Evolutionary conservation across 2,888 invertebrate species (phyloP).

Genomic region (Embidobia sp.): DNA sequence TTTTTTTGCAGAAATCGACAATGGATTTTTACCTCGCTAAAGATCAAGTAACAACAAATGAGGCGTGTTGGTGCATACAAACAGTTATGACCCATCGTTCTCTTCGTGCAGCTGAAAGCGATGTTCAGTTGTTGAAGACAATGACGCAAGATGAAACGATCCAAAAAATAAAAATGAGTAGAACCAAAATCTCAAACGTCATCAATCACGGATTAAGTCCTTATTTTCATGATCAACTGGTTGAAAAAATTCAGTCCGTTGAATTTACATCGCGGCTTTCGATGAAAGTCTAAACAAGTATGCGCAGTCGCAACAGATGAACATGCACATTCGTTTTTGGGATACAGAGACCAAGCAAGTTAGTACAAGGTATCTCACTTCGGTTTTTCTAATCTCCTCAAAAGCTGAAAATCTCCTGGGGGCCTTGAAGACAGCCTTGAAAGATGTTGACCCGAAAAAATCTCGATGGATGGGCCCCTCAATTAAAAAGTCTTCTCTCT

Average conservation of each 20-base stretch:
- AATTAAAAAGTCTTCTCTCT: conserved; percentile 44
- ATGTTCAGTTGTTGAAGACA: conserved; percentile 14
- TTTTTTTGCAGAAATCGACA: background rate
- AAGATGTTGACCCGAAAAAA: conserved; percentile 32
- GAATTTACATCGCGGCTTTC: conserved; percentile 35
- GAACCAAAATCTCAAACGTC: conserved; percentile 1
- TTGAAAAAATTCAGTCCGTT: background rate
- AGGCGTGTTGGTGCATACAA: conserved; percentile 24
- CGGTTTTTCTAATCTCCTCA: conserved; percentile 57
- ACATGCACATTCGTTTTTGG: conserved; percentile 68
- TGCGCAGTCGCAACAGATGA: conserved; percentile 68
- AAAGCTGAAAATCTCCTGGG: conserved; percentile 65
- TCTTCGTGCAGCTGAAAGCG: conserved; percentile 13
- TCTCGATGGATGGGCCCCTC: conserved; percentile 67
- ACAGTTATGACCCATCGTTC: conserved; percentile 20
- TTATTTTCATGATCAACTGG: conserved; percentile 51
- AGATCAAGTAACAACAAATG: conserved; percentile 25
- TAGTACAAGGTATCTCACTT: conserved; percentile 66
- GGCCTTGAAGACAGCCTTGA: conserved; percentile 36
- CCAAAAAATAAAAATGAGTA: conserved; percentile 18
- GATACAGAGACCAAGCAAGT: conserved; percentile 52
- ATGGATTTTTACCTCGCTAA: conserved; percentile 18
- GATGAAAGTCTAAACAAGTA: conserved; percentile 67
- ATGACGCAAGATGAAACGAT: conserved; percentile 18
- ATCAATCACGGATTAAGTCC: conserved; percentile 53